phyloP scores from a whole-genome alignment of 2,888 invertebrate species.

The Clunio marinus region DNA sequence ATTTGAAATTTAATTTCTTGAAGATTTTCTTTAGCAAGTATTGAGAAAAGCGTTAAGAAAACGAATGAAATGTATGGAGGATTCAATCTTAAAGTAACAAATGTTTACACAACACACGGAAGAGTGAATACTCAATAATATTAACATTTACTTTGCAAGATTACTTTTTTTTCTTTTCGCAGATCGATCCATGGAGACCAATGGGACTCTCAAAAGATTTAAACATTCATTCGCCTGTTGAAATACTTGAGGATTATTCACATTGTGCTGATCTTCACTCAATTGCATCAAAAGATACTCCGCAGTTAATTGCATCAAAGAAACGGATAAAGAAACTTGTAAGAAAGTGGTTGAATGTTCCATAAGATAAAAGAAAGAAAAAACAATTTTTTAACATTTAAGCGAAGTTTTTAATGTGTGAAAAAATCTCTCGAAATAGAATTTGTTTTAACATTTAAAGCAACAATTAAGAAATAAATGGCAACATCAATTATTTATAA shows the following conservation, averaged over 20 bases:
- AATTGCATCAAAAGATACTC: neutral
- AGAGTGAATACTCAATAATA: neutral
- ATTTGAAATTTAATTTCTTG: neutral
- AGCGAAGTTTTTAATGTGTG: neutral
- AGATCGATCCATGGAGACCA: conserved; percentile 17
- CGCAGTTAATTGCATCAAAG: neutral
- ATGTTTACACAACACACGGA: conserved; percentile 21
- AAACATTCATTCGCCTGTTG: neutral
- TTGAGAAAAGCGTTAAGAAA: neutral
- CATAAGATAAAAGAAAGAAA: neutral
- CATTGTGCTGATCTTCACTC: neutral
- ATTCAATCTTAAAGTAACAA: neutral
- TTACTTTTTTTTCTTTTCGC: neutral
- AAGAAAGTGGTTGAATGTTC: neutral
- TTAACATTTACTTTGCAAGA: neutral
- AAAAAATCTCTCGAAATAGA: neutral
- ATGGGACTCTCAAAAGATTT: neutral
- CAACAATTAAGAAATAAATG: neutral
- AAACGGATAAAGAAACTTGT: neutral
- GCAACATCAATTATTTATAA: neutral
- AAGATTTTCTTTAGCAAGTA: neutral
- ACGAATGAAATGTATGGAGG: neutral
- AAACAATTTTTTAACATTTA: neutral
- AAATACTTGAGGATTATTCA: neutral
- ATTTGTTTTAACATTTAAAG: neutral